Base-by-base conservation (phyloP, 2,113 vertebrate species). In the Tamias sibiricus region DNA sequence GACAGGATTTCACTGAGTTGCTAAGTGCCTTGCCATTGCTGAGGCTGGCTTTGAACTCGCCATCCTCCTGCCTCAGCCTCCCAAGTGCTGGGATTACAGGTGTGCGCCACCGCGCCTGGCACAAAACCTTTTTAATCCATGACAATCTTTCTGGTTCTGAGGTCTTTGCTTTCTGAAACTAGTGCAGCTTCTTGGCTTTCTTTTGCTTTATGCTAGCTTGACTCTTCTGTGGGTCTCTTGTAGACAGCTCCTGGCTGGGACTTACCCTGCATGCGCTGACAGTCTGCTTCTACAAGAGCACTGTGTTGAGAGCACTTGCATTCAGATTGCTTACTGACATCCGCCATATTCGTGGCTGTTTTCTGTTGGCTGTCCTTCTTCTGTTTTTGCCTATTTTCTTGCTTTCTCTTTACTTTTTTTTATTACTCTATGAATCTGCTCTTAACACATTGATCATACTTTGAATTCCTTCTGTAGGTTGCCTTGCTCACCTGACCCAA, bases 121-220 rank as follows among this genome's bases (percentile, higher is more conserved):
- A n/a, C n/a, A n/a, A n/a, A n/a, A n/a, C n/a, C n/a, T n/a, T n/a
- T 37, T 80, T 37, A 37, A 16, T 77, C 4, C 10, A 8, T 85
- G 75, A 68, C 68, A 68, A 81, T 77, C 16, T 59, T 80, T 62
- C 52, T 94, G 90, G 20, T 87, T 91, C 32, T 83, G 87, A 71
- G 82, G 52, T 14, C n/a, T 93, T 93, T 35, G 32, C 32, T 87
- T 1, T n/a, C 37, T 83, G 52, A 87, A 87, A n/a, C 75, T 81
- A 74, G 49, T 28, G 49, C 26, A 68, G 30, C 24, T 22, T 80
- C 30, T 88, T 19, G 35, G 44, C 32, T 81, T 57, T 49, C 54
- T 68, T 94, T 74, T 74, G 77, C 37, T 13, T 35, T 91, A 10
- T 57, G 14, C 42, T 88, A 81, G 71, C 10, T 68, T 80, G 49